These are phyloP conservation scores for Notolabrus celidotus DNA, from an alignment of 2,797 vertebrate species.

Conservation along the genomic window DNA sequence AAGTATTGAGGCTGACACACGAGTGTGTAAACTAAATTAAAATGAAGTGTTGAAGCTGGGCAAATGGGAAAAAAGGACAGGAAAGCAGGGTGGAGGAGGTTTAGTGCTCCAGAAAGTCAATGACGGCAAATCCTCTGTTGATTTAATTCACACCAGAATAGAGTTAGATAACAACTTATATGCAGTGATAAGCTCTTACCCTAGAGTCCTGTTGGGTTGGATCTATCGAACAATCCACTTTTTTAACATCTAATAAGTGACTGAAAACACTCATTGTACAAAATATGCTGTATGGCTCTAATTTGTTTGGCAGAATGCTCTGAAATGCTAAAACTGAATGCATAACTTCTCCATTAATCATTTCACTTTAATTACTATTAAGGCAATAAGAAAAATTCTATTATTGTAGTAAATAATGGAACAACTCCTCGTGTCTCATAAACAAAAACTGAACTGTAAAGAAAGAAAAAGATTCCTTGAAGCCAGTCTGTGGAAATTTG, in stretches of 20 bases:
- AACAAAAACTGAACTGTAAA: constrained; percentile 14
- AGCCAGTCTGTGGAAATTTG: not conserved
- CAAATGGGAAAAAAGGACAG: constrained; percentile 9
- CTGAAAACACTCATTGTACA: not conserved
- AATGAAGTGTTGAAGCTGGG: constrained; percentile 27
- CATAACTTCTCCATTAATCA: not conserved
- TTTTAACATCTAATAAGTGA: constrained; percentile 11
- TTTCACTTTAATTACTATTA: not conserved
- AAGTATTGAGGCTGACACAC: constrained; percentile 42
- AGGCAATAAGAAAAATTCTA: not conserved
- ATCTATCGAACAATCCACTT: constrained; percentile 6
- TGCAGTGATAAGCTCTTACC: not conserved
- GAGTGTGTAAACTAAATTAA: constrained; percentile 53
- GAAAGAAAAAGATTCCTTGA: constrained; percentile 13
- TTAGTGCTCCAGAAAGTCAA: constrained; percentile 23
- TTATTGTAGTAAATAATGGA: not conserved
- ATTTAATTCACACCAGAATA: constrained; percentile 16
- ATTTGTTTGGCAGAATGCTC: not conserved
- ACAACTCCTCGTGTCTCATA: constrained; percentile 10
- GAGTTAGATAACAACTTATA: constrained; percentile 15
- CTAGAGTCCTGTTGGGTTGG: constrained; percentile 8
- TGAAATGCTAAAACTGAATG: not conserved
- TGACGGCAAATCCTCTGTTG: constrained; percentile 37
- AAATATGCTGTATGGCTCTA: not conserved
- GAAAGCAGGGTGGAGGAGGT: constrained; percentile 9